These are phyloP conservation scores for Brachionus manjavacas DNA, from an alignment of 1,140 invertebrate genomes.

Conservation along the genomic window DNA sequence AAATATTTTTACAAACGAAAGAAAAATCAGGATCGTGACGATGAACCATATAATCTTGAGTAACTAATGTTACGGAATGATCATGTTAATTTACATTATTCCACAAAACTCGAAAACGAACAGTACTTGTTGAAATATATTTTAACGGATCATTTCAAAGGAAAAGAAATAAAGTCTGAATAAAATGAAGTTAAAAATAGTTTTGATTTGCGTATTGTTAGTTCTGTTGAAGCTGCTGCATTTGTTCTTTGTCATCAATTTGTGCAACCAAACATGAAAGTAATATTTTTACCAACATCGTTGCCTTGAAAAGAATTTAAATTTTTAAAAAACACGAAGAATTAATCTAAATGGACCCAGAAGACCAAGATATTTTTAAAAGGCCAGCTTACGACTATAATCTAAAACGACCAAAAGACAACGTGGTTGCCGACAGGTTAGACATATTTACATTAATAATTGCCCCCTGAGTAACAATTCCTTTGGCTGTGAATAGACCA, in stretches of 20 bases:
- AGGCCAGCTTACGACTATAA: too few species aligned
- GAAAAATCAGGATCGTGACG: neutral
- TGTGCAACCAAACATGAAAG: neutral
- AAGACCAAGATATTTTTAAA: too few species aligned
- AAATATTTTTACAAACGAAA: neutral
- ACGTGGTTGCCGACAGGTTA: too few species aligned
- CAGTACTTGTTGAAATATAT: neutral
- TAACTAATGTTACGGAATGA: neutral
- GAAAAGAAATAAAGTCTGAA: neutral
- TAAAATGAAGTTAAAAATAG: neutral
- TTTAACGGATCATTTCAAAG: neutral
- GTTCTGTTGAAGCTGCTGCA: neutral
- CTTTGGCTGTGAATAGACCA: too few species aligned
- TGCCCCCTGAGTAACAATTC: too few species aligned
- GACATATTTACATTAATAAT: too few species aligned
- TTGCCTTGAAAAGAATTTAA: neutral
- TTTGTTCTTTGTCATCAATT: neutral
- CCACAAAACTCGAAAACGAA: neutral
- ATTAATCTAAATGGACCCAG: neutral
- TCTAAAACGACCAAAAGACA: too few species aligned
- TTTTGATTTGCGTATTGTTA: neutral
- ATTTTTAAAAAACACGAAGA: neutral
- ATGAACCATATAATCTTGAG: neutral
- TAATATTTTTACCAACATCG: neutral
- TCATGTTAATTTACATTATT: neutral